These are phyloP conservation scores for Sinocyclocheilus grahami DNA, from an alignment of 2,113 vertebrate genomes.

Conservation along the genomic window DNA sequence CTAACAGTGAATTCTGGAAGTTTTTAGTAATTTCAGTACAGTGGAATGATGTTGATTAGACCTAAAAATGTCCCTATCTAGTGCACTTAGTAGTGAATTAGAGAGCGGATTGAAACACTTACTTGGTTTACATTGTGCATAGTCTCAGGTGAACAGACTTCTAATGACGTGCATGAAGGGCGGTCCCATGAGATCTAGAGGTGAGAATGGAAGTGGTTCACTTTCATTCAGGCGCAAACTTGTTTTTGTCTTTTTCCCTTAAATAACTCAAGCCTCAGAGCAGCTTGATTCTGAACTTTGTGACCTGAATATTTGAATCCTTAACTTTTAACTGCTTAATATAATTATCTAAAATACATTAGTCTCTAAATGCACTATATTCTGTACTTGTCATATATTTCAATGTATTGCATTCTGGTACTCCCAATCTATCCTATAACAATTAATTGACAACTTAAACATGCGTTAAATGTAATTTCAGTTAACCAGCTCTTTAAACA, in stretches of 20 bases:
- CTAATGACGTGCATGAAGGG: slow-evolving; percentile 14
- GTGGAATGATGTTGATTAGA: not conserved
- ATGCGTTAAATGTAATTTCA: slow-evolving; percentile 12
- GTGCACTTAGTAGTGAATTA: not conserved
- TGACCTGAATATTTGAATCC: not conserved
- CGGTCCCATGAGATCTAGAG: slow-evolving; percentile 43
- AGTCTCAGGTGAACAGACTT: slow-evolving; percentile 11
- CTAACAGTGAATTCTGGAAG: not conserved
- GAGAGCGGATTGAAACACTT: not conserved
- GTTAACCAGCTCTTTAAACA: slow-evolving; percentile 33
- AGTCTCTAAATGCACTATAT: not conserved
- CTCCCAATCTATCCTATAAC: not conserved
- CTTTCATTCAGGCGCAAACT: not conserved
- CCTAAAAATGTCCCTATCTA: not conserved
- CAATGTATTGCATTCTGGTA: not conserved
- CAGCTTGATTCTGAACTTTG: not conserved
- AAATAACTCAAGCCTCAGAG: not conserved
- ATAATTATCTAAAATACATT: not conserved
- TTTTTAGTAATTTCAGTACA: not conserved
- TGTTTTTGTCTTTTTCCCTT: slow-evolving; percentile 3
- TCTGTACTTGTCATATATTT: not conserved
- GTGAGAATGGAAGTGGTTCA: slow-evolving; percentile 50
- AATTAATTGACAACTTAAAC: not conserved
- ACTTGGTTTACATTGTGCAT: not conserved
- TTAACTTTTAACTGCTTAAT: not conserved